Base-by-base conservation (phyloP, 2,797 vertebrate genomes). In the Decapterus maruadsi region DNA sequence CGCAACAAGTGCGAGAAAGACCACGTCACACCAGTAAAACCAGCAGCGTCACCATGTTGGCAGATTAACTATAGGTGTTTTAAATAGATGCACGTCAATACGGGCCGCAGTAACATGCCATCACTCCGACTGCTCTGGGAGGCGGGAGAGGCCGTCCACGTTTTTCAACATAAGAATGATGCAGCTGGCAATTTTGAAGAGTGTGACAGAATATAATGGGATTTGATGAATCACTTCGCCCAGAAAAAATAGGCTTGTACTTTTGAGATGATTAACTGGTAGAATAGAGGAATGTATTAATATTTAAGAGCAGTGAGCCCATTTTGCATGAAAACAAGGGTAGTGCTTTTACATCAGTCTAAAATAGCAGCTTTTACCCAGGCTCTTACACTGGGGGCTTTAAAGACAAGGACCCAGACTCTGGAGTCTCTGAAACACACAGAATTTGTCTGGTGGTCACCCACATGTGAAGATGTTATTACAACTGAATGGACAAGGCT, bases 211-310 rank as follows among this genome's bases (percentile, higher is more conserved):
- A 63, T 68, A 72, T 57, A 78, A 80, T 17, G 31, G 70, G 82
- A 82, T 86, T 76, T 77, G 72, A 83, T 83, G 66, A 87, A 78
- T 81, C 76, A 62, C 54, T 66, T 81, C 68, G 29, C 61, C 56
- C 16, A 14, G 50, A 53, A 68, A 60, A 68, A 57, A 61, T n/a
- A 53, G 65, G 48, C 48, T 54, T 60, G 38, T 56, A 29, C 26
- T 74, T 79, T 50, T 61, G 68, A 74, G 54, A 73, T 73, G 73
- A 88, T 83, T 75, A 84, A 80, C 53, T 63, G 43, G 22, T 38
- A 71, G 65, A 76, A 70, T 8, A 12, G n/a, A 73, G 19, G 65
- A 78, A 82, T 63, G 45, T 80, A 76, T 81, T 34, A 85, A 83
- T 88, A 68, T 81, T 65, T 56, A 54, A 82, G 34, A 68, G 64